Conservation (phyloP, 1,140 invertebrate species). For the Apis laboriosa region DNA sequence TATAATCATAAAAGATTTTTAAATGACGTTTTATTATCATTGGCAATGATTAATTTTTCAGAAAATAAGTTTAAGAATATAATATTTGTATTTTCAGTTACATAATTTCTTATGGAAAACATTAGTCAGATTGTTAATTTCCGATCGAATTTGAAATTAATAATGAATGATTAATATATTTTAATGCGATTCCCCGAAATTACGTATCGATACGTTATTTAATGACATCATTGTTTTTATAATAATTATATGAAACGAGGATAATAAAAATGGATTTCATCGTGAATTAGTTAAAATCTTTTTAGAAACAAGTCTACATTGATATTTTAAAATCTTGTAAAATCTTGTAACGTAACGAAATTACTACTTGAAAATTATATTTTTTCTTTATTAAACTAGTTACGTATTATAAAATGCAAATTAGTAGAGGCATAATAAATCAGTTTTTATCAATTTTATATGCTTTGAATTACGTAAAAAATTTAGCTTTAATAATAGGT, state of each 20-base stretch:
- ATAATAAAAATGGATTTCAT: too few species aligned
- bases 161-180: background rate
- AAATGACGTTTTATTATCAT: background rate
- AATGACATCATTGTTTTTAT: background rate
- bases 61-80: background rate
- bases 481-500: fast-evolving
- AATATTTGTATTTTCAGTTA: background rate
- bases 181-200: background rate
- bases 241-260: too few species aligned
- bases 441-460: background rate
- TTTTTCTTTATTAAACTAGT: background rate
- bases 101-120: background rate
- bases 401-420: background rate
- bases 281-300: too few species aligned
- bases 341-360: background rate
- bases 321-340: too few species aligned
- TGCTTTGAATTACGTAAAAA: background rate
- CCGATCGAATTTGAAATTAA: background rate
- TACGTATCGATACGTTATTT: background rate
- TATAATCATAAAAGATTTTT: background rate
- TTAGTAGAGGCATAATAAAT: too few species aligned
- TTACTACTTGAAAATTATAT: too few species aligned
- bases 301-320: too few species aligned
- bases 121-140: background rate
- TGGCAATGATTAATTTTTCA: background rate